phyloP scores from a whole-genome alignment of 2,797 vertebrate genomes.

The Morelia viridis region DNA sequence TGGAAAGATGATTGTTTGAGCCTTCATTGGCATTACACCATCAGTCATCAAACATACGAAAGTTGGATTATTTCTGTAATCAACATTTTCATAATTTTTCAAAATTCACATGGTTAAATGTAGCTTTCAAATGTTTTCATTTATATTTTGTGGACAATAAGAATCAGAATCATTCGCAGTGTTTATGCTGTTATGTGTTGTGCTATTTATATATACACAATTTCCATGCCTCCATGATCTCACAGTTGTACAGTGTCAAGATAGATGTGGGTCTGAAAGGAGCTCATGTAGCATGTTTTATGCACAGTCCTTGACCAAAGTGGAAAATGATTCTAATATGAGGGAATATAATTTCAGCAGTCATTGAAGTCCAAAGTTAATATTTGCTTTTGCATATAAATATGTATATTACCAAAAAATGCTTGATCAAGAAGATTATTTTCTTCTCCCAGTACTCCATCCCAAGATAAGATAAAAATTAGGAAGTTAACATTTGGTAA shows the following conservation, averaged over 20 bases:
- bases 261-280: not conserved
- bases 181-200: not conserved
- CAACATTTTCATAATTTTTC: not conserved
- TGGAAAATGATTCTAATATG: not conserved
- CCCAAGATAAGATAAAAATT: not conserved
- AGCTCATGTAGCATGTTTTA: not conserved
- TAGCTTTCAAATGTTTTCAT: not conserved
- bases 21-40: not conserved
- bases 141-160: not conserved
- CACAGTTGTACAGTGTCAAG: not conserved
- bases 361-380: not conserved
- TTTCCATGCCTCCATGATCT: not conserved
- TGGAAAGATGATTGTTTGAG: not conserved
- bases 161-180: not conserved
- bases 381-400: not conserved
- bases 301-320: not conserved
- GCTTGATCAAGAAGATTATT: not conserved
- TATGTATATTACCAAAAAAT: not conserved
- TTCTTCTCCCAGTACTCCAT: not conserved
- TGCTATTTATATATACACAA: not conserved
- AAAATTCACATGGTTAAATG: not conserved
- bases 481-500: not conserved
- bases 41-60: not conserved
- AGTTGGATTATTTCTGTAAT: not conserved
- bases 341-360: not conserved